phyloP scores from a whole-genome alignment of 2,113 vertebrate genomes.

The Picathartes gymnocephalus region DNA sequence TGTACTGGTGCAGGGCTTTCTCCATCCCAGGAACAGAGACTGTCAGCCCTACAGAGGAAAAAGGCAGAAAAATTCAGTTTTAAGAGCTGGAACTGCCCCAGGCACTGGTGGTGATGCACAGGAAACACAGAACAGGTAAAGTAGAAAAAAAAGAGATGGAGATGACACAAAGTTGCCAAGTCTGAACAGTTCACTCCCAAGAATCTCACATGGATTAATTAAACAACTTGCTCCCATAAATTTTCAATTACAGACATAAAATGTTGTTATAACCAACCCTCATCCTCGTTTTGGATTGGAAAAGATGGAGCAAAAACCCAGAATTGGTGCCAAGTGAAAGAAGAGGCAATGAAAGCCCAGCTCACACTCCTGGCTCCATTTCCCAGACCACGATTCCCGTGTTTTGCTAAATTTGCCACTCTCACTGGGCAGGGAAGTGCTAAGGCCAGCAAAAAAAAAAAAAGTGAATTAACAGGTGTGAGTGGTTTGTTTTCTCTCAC shows the following conservation, averaged over 20 bases:
- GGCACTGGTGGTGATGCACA: neutral
- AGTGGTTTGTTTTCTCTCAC: neutral
- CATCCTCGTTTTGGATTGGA: neutral
- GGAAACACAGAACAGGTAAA: neutral
- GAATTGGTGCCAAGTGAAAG: no score
- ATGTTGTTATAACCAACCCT: neutral
- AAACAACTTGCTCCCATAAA: accelerated
- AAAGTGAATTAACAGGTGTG: accelerated
- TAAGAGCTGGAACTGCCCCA: neutral
- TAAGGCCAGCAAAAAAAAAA: neutral
- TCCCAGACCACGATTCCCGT: neutral
- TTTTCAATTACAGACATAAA: neutral
- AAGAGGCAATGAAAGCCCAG: neutral
- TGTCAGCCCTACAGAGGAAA: constrained; percentile 76
- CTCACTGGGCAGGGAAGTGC: no score
- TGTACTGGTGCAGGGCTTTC: constrained; percentile 95
- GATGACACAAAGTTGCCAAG: neutral
- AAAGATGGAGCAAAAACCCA: neutral
- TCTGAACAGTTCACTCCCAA: accelerated
- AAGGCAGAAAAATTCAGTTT: neutral
- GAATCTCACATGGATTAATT: neutral
- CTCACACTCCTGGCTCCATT: neutral
- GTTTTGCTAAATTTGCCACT: neutral
- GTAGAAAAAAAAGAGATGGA: neutral
- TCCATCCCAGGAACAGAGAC: constrained; percentile 94